These are phyloP conservation scores for Cassiopea xamachana DNA, from an alignment of 30 jellyfish, hydroid and myxozoan species.

Conservation along the genomic window DNA sequence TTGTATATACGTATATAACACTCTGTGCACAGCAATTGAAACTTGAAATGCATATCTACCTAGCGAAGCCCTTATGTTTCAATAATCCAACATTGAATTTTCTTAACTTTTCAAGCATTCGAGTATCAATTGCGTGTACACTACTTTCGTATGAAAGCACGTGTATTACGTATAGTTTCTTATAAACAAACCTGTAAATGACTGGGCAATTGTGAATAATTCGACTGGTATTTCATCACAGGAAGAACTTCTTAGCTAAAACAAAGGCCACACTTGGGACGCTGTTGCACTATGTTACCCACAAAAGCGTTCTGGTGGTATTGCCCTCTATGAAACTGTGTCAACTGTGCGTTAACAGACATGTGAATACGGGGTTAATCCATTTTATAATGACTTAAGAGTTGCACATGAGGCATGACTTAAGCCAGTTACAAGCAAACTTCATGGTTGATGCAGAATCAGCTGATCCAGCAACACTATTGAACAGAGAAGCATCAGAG, in stretches of 20 bases:
- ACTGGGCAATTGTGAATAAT: neutral
- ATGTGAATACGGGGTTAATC: slow-evolving; percentile 18
- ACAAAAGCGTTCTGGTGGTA: neutral
- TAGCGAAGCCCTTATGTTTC: no score
- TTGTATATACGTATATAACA: no score
- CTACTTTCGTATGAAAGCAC: no score
- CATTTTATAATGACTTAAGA: neutral
- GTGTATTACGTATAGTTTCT: no score
- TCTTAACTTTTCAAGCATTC: no score
- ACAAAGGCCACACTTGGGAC: slow-evolving; percentile 2
- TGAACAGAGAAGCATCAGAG: neutral
- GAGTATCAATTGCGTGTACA: no score
- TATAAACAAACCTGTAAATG: neutral
- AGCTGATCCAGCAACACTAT: neutral
- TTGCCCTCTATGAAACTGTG: neutral
- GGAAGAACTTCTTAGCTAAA: neutral
- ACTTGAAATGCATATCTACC: no score
- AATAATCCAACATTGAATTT: no score
- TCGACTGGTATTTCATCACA: neutral
- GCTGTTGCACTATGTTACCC: neutral
- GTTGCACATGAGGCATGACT: slow-evolving; percentile 2
- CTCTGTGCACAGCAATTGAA: no score
- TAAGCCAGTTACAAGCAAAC: slow-evolving; percentile 6
- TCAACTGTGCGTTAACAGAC: slow-evolving; percentile 50
- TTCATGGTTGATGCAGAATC: neutral